Conservation (phyloP, 1,140 invertebrate species). For the Brachionus asplanchnoidis region DNA sequence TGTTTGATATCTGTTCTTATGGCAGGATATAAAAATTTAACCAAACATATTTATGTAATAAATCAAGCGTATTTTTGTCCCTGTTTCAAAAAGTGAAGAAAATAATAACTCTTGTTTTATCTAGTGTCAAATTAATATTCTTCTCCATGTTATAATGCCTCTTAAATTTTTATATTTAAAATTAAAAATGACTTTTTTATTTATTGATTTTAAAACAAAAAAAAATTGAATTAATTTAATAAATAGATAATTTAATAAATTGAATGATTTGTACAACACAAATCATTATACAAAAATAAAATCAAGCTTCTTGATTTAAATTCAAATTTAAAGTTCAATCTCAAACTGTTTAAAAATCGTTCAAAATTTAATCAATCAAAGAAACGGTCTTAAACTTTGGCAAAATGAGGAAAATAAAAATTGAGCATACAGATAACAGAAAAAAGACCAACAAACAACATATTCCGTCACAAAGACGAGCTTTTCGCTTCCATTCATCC, state of each 20-base stretch:
- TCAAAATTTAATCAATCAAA: neutral
- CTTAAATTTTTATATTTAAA: no score
- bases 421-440: constrained; percentile 16
- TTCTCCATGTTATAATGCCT: no score
- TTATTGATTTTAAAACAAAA: no score
- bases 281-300: neutral
- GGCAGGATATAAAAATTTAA: no score
- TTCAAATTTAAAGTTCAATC: neutral
- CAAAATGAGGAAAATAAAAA: constrained; percentile 34
- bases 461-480: constrained; percentile 36
- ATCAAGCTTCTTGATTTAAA: neutral
- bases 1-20: no score
- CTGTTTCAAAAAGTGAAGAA: no score
- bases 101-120: no score
- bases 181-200: no score
- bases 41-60: no score
- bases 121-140: no score
- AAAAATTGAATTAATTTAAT: neutral
- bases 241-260: neutral
- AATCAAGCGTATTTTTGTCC: no score
- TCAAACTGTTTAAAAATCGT: neutral
- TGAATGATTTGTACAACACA: neutral
- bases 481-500: constrained; percentile 38
- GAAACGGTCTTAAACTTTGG: constrained; percentile 22
- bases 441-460: constrained; percentile 40